Base-by-base conservation (phyloP, 2,797 vertebrate species). In the Merluccius polli region DNA sequence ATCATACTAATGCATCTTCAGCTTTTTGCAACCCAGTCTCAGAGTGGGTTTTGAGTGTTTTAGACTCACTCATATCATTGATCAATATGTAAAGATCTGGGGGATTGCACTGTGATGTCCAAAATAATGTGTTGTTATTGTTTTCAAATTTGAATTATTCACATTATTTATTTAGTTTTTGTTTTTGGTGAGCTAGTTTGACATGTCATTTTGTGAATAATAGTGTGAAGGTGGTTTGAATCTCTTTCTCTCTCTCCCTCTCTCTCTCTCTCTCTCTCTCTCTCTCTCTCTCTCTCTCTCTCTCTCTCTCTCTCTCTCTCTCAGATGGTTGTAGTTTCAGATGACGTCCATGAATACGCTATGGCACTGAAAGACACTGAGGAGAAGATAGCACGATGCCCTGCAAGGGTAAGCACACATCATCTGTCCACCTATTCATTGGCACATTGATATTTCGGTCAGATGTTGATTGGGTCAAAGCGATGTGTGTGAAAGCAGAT, bases 311-410 rank as follows among this genome's bases (percentile, higher is more conserved):
- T 69, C 67, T 31, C 30, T 18, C 67, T 16, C 29, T 32, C 24
- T 31, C 2, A 99, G 97, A 99, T 99, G 98, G 97, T 99, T 82
- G 97, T 97, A 67, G 97, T 99, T 33, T 96, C 97, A 0, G 98
- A 99, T 18, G 97, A 99, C 48, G 97, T 99, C 79, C 97, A 95
- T 7, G 98, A 99, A 74, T 99, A 99, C 0, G 97, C 97, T 0
- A 86, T 96, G 75, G 98, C 98, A 0, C 90, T 99, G 86, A 97
- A 97, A 88, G 97, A 97, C 90, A 99, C 97, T 0, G 98, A 99
- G 67, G 97, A 98, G 88, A 99, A 99, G 90, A 96, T 99, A 15
- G 93, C 90, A 32, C 94, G 96, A 35, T 99, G 98, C 74, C 97
- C 98, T 1, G 18, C 86, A 11, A 87, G 84, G 77, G 93, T 94